phyloP scores from a whole-genome alignment of 1,140 invertebrate genomes.

The Anagrus nilaparvatae region DNA sequence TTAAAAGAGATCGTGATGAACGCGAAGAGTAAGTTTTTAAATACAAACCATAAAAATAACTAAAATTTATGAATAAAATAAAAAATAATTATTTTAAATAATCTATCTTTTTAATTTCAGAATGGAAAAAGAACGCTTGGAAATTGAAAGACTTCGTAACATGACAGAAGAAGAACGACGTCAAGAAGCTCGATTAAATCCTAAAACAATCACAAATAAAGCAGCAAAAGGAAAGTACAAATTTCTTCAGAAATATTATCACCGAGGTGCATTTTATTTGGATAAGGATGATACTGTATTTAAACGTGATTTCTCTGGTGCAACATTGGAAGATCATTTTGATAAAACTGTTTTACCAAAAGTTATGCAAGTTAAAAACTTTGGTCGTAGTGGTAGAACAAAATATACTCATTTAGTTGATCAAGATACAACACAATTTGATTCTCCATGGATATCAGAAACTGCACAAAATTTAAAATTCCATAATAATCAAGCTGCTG shows the following conservation, averaged over 20 bases:
- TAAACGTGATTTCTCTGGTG: conserved; percentile 91
- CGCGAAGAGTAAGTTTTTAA: conserved; percentile 70
- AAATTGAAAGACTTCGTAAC: conserved; percentile 83
- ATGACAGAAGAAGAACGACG: conserved; percentile 95
- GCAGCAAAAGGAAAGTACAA: conserved; percentile 98
- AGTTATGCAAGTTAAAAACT: conserved; percentile 99
- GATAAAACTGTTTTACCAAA: conserved; percentile 98
- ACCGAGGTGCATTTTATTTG: conserved; percentile 97
- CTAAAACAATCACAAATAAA: conserved; percentile 90
- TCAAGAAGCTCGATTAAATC: conserved; percentile 83
- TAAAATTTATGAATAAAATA: conserved; percentile 8
- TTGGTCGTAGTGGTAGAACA: conserved; percentile 94
- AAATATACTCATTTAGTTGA: conserved; percentile 99
- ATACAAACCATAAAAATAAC: background rate
- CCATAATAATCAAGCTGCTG: conserved; percentile 80
- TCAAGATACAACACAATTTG: conserved; percentile 97
- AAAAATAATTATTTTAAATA: conserved; percentile 14
- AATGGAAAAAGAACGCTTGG: conserved; percentile 74
- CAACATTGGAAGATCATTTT: conserved; percentile 98
- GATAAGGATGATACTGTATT: conserved; percentile 89
- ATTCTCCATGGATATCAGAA: conserved; percentile 92
- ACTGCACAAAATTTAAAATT: conserved; percentile 86
- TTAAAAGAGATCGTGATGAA: conserved; percentile 93
- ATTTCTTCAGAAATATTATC: conserved; percentile 99
- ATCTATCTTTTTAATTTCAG: conserved; percentile 31